A percentile compares a stretch with the other conserved stretches of the same genome.
Evolutionary conservation across 2,888 invertebrate genomes (phyloP).

Genomic region (Argynnis bischoffii): DNA sequence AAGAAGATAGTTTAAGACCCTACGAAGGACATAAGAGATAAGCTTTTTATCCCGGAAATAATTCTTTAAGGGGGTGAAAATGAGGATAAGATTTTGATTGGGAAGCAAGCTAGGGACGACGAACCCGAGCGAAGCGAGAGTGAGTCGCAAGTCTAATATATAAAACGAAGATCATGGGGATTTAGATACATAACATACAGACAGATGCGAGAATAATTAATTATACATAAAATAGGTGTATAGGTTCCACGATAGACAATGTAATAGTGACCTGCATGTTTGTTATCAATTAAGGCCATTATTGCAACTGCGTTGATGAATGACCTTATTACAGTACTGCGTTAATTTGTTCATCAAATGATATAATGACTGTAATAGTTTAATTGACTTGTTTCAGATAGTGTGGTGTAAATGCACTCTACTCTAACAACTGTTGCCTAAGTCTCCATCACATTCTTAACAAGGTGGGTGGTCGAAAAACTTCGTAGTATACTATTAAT

Average conservation of each 20-base stretch:
- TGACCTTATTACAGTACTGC: slow-evolving; percentile 43
- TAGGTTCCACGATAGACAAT: background rate
- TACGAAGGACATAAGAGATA: too few species aligned
- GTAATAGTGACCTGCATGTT: slow-evolving; percentile 23
- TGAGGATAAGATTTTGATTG: too few species aligned
- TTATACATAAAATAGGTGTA: too few species aligned
- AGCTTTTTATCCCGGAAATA: too few species aligned
- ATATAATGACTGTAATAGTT: slow-evolving; percentile 36
- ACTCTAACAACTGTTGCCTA: slow-evolving; percentile 45
- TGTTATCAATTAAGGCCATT: slow-evolving; percentile 46
- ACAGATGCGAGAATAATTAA: too few species aligned
- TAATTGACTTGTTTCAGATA: slow-evolving; percentile 60
- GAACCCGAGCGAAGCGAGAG: too few species aligned
- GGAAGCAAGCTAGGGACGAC: too few species aligned
- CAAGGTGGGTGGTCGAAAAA: slow-evolving; percentile 35
- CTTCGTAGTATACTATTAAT: slow-evolving; percentile 1
- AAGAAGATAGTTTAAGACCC: too few species aligned
- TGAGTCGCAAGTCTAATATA: too few species aligned
- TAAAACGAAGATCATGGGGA: too few species aligned
- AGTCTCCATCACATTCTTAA: slow-evolving; percentile 30
- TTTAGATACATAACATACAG: too few species aligned
- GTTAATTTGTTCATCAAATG: slow-evolving; percentile 34
- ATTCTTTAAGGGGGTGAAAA: too few species aligned
- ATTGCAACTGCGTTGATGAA: slow-evolving; percentile 45
- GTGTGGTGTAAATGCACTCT: slow-evolving; percentile 54